These are phyloP conservation scores for Entosphenus tridentatus DNA, from an alignment of 2,113 vertebrate genomes.

Conservation along the genomic window DNA sequence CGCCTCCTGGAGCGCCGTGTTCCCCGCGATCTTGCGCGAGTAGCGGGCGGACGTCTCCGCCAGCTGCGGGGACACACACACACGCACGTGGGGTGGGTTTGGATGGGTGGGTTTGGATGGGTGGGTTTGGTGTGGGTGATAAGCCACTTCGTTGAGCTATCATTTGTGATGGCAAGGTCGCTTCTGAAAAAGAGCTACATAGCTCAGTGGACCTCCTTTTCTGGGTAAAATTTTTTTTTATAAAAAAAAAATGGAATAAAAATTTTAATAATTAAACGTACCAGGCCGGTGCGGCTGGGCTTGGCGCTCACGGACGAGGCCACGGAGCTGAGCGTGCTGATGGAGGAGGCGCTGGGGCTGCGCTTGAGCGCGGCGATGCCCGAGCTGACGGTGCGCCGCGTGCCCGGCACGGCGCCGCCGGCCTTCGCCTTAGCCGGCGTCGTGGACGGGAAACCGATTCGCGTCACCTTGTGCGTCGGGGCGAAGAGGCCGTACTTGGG, in stretches of 20 bases:
- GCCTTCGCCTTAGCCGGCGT: conserved; percentile 81
- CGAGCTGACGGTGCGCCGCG: background rate
- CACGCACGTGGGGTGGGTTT: too few species aligned
- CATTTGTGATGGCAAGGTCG: too few species aligned
- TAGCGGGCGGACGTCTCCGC: conserved; percentile 92
- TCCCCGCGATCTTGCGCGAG: conserved; percentile 81
- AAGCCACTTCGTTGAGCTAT: too few species aligned
- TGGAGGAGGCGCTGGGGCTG: conserved; percentile 74
- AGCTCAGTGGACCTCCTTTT: too few species aligned
- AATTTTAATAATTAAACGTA: conserved; percentile 21
- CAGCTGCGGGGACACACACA: conserved; percentile 27
- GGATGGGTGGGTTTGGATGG: too few species aligned
- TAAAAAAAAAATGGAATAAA: too few species aligned
- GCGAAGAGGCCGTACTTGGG: conserved; percentile 90
- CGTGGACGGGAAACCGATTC: conserved; percentile 86
- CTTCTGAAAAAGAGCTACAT: too few species aligned
- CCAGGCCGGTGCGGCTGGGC: conserved; percentile 82
- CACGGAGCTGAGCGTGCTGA: conserved; percentile 86
- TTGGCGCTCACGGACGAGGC: conserved; percentile 82
- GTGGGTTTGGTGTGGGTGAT: too few species aligned
- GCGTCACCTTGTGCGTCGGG: conserved; percentile 86
- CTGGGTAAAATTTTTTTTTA: too few species aligned
- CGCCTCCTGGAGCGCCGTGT: conserved; percentile 81
- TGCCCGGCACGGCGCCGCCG: background rate
- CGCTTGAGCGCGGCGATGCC: conserved; percentile 31